Evolutionary conservation across 2,888 invertebrate species (phyloP), one percentile per base, ranked within the genome.

Genomic region (Poecilobothrus nobilitatus): DNA sequence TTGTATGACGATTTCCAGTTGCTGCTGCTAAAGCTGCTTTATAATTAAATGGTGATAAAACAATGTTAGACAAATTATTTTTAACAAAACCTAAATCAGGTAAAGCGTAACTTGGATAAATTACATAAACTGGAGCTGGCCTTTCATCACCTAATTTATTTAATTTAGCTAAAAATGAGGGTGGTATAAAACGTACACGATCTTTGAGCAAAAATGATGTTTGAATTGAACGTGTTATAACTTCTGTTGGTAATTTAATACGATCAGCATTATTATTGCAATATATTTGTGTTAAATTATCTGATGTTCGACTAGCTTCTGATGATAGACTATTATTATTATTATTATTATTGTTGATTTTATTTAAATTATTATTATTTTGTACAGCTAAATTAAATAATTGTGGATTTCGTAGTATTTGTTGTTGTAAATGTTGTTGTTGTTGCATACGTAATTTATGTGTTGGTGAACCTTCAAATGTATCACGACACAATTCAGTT

Each of bases 61-160:
- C 88, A 74, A 92, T 90, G 63, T 88, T 85, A 33, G 84, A 78
- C 71, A 84, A 82, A 71, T 81, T 78, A 70, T 81, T 82, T 74
- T 84, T 82, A 69, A 95, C 84, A 81, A 95, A 95, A 75, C 91
- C 91, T 75, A 95, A 85, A 82, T 95, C 92, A 22, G 95, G 95
- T 71, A 95, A 82, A 9, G 94, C 90, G 77, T 95, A 95, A 81
- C 91, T 94, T 37, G 95, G 95, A 82, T 94, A 95, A 73, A 94
- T 87, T 64, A 95, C 91, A 80, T 92, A 95, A 1, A 95, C 91
- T 5, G 94, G 92, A 76, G 90, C 91, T 76, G 88, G 80, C 7
- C 78, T 80, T 78, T 84, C 86, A 73, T 86, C 86, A 9, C 86
- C 87, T 78, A 86, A 82, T 77, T 86, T 89, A 65, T 80, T 80